A percentile compares a stretch with the other conserved stretches of the same genome.
Evolutionary conservation across 2,797 vertebrate species (phyloP).

Genomic region (Amazona finschi): DNA sequence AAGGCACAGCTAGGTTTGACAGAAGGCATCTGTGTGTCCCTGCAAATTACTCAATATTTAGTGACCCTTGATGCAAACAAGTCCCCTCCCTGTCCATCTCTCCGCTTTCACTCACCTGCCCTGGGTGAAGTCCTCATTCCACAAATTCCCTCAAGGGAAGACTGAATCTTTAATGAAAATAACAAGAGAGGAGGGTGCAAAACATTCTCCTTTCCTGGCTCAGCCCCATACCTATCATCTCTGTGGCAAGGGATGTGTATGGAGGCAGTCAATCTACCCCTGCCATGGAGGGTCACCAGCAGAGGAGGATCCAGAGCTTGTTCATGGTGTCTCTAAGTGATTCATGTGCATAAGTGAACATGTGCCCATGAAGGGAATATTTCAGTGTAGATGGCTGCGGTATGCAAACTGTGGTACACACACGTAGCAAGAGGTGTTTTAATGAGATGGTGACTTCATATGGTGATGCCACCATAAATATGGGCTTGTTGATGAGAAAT

Average conservation of each 20-base stretch:
- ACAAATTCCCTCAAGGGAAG: not conserved
- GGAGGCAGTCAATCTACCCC: not conserved
- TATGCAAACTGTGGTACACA: not conserved
- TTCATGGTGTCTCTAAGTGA: rapidly evolving
- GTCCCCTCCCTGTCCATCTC: not conserved
- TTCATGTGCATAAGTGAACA: not conserved
- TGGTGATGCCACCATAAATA: not conserved
- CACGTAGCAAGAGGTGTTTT: not conserved
- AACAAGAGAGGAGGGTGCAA: not conserved
- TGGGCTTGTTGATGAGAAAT: not conserved
- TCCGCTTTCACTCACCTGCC: not conserved
- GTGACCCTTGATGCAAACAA: not conserved
- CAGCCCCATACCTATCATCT: not conserved
- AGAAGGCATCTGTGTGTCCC: not conserved
- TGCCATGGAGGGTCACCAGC: not conserved
- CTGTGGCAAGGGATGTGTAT: not conserved
- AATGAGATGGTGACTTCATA: not conserved
- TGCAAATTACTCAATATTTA: not conserved
- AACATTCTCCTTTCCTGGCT: not conserved
- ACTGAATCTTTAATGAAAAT: not conserved
- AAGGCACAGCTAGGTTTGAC: not conserved
- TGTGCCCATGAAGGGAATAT: not conserved
- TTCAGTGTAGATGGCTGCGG: not conserved
- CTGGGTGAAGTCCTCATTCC: not conserved
- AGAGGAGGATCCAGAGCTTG: not conserved